Conservation (phyloP, 2,797 vertebrate genomes). For the Smutsia temminckii region DNA sequence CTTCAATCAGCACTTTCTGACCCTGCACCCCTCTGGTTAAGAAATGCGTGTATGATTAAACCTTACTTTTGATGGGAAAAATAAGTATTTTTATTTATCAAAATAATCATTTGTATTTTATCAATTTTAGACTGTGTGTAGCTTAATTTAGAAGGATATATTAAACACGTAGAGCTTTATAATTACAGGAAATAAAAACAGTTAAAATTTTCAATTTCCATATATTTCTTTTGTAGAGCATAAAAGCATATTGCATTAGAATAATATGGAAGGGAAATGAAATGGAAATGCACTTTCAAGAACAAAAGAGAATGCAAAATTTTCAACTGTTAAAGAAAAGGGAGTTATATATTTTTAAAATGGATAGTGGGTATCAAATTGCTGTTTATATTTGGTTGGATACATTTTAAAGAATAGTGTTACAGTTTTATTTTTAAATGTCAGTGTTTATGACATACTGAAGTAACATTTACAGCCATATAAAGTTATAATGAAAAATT, state of each 20-base stretch:
- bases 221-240: conserved; percentile 53
- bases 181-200: conserved; percentile 63
- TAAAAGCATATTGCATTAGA: conserved; percentile 60
- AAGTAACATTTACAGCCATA: conserved; percentile 68
- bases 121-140: conserved; percentile 53
- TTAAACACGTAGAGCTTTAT: conserved; percentile 50
- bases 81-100: conserved; percentile 46
- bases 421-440: conserved; percentile 73
- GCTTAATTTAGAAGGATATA: conserved; percentile 57
- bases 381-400: conserved; percentile 57
- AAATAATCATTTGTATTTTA: conserved; percentile 59
- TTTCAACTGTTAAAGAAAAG: conserved; percentile 39
- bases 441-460: conserved; percentile 63
- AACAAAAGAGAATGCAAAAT: conserved; percentile 44
- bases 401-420: conserved; percentile 66
- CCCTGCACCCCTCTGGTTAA: not conserved
- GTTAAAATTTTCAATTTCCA: conserved; percentile 48
- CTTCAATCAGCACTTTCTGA: conserved; percentile 17
- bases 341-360: conserved; percentile 57
- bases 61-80: conserved; percentile 21
- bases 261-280: conserved; percentile 45
- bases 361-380: conserved; percentile 49
- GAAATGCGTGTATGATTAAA: conserved; percentile 21
- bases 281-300: conserved; percentile 66
- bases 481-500: conserved; percentile 71